Evolutionary conservation across 2,113 vertebrate species (phyloP).

Genomic region (Romanogobio albipinnatus): DNA sequence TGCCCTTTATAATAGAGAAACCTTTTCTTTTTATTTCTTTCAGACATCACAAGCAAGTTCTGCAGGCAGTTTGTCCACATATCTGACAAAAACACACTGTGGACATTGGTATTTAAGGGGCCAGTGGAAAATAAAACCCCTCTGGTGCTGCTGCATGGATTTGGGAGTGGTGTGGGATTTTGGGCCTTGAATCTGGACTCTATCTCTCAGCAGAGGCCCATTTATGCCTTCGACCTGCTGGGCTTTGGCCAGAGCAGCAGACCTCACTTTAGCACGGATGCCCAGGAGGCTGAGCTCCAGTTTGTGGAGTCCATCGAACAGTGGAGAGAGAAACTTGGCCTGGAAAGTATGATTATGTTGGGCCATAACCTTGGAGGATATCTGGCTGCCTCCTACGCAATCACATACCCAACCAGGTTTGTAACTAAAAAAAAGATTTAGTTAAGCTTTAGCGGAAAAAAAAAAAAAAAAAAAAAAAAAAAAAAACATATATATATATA

Average conservation of each 20-base stretch:
- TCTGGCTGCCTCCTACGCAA: slow-evolving; percentile 87
- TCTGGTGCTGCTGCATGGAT: slow-evolving; percentile 91
- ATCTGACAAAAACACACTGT: slow-evolving; percentile 84
- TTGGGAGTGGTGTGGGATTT: slow-evolving; percentile 91
- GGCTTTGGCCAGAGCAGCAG: slow-evolving; percentile 95
- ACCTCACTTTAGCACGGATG: slow-evolving; percentile 82
- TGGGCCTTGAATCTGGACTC: slow-evolving; percentile 93
- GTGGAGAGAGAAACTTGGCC: slow-evolving; percentile 84
- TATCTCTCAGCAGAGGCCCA: slow-evolving; percentile 81
- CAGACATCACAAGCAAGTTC: slow-evolving; percentile 83
- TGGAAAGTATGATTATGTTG: slow-evolving; percentile 89
- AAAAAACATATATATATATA: too few species aligned
- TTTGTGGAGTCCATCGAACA: slow-evolving; percentile 94
- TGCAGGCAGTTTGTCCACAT: slow-evolving; percentile 80
- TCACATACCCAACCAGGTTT: slow-evolving; percentile 88
- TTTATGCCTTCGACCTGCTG: slow-evolving; percentile 90
- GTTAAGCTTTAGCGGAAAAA: not conserved
- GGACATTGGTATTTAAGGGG: slow-evolving; percentile 84
- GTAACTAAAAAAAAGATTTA: slow-evolving; percentile 10
- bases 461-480: too few species aligned
- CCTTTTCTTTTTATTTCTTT: slow-evolving; percentile 39
- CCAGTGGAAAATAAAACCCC: slow-evolving; percentile 80
- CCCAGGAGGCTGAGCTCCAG: slow-evolving; percentile 85
- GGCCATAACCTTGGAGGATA: slow-evolving; percentile 96
- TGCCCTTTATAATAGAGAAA: too few species aligned